Base-by-base conservation (phyloP, 2,888 invertebrate genomes). In the Teleogryllus oceanicus region DNA sequence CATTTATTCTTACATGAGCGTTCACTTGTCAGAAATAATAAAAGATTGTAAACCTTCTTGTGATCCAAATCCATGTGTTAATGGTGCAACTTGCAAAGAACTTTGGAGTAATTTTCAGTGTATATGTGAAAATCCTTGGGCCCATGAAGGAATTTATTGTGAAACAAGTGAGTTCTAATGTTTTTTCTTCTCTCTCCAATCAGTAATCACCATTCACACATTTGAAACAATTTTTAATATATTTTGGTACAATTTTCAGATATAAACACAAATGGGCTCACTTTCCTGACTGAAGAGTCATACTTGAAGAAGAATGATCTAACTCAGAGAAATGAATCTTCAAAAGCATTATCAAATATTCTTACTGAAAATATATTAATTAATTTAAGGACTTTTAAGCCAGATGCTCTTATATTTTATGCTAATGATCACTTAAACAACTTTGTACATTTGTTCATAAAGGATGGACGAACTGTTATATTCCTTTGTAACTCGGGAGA, bases 11-110 rank as follows among this genome's bases (percentile, higher is more conserved):
- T 96, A 96, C 87, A 96, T 95, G 94, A 95, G 95, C 75, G 96
- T 96, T 50, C 96, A 96, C 88, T 88, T 96, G 79, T 95, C 94
- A 78, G 96, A 96, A 87, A 96, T 97, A 82, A 95, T 96, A 81
- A 94, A 94, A 86, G 96, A 96, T 86, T 98, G 98, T 86, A 95
- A 95, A 85, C 96, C 97, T 0, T 96, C 96, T 0, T 98, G 98
- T 87, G 95, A 96, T 83, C 96, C 96, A 0, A 96, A 96, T 86
- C 97, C 97, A 12, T 98, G 97, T 86, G 93, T 94, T 86, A 97
- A 98, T 86, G 95, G 93, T 77, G 97, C 96, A 0, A 92, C 92
- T 83, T 98, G 96, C 86, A 95, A 95, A 84, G 96, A 97, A 86
- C 88, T 94, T 0, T 97, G 97, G 97, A 96, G 96, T 82, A 93